A percentile compares a stretch with the other conserved stretches of the same genome.
Conservation (phyloP, 2,113 vertebrate species). For the Melanocharis versteri region DNA sequence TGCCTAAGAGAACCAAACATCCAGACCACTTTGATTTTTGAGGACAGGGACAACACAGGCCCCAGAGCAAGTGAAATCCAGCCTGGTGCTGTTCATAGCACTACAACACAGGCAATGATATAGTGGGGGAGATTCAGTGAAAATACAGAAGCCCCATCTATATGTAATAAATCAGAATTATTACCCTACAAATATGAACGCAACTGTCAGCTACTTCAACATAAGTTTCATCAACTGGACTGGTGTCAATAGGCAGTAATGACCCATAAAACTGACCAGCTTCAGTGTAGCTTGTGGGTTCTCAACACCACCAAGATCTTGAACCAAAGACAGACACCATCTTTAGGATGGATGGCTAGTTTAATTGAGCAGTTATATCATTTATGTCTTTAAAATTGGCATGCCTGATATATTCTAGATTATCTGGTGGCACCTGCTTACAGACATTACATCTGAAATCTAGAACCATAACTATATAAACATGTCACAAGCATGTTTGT, state of each 20-base stretch:
- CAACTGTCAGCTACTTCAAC: background rate
- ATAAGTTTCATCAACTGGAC: background rate
- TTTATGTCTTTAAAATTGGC: background rate
- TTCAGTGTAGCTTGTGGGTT: background rate
- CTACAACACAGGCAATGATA: background rate
- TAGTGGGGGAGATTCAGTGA: background rate
- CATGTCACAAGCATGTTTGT: fast-evolving
- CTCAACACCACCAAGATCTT: background rate
- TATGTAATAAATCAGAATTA: background rate
- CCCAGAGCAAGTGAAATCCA: background rate
- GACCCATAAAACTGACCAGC: background rate
- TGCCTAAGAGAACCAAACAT: background rate
- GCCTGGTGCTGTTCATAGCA: background rate
- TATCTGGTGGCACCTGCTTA: background rate
- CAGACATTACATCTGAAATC: background rate
- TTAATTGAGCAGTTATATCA: background rate
- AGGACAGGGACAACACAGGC: background rate
- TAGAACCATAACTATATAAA: background rate
- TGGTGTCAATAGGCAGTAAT: background rate
- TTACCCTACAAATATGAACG: background rate
- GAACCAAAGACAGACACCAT: background rate
- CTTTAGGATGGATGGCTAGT: background rate
- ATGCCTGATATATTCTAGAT: background rate
- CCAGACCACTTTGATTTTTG: background rate
- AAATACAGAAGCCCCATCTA: background rate